Evolutionary conservation across 2,113 vertebrate genomes (phyloP), one percentile per base, ranked within the genome.

Genomic region (Rhodinocichla rosea): DNA sequence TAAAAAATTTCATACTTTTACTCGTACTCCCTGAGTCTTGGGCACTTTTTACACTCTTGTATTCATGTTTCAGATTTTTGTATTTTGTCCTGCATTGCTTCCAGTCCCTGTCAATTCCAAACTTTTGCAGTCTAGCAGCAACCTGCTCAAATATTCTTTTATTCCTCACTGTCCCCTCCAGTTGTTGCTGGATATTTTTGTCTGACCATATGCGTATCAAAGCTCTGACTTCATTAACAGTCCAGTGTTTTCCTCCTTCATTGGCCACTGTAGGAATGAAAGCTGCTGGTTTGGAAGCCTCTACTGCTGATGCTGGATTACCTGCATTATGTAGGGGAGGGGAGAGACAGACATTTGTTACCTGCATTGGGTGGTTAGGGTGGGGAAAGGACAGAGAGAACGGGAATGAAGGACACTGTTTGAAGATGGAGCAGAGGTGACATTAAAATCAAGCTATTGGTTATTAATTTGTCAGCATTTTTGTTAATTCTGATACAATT

Each of bases 31-130:
- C 98, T 33, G 95, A 85, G 39, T 96, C 97, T 37, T 98, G 98
- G 42, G 98, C 97, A 47, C 94, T 98, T 92, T 97, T 98, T 27
- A 98, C 97, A 9, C 97, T 99, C 95, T 99, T 99, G 95, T 99
- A 99, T 97, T 99, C 98, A 13, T 99, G 99, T 83, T 99, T 99
- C 77, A 99, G 95, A 96, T 99, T 99, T 97, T 99, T 99, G 80
- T 99, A 99, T 82, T 99, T 99, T 47, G 99, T 99, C n/a, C 99
- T 98, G 86, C 99, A 99, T 64, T 99, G 99, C 87, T 98, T 99
- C 99, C 99, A 99, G 97, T 99, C 98, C 93, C 99, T 98, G 26
- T 99, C 98, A 95, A 99, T 98, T 57, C 99, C 99, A 3, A 97
- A 98, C 90, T 97, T 97, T 42, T 99, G 98, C 96, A 99, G 98